Base-by-base conservation (phyloP, 2,113 vertebrate species). In the Erpornis zantholeuca region DNA sequence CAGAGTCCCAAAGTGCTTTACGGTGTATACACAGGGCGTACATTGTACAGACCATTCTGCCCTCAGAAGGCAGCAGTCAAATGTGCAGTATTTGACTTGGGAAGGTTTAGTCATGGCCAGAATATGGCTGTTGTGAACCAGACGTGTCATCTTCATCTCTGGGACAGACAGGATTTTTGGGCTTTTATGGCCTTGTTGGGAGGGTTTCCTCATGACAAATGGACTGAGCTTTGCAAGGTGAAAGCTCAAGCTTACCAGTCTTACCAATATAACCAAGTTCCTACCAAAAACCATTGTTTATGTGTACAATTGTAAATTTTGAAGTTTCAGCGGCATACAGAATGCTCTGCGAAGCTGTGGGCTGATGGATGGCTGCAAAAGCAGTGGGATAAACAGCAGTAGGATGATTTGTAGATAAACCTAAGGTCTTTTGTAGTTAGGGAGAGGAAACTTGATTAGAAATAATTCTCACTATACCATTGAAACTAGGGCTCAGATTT, bases 381-480 rank as follows among this genome's bases (percentile, higher is more conserved):
- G 29, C 49, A 53, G 28, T 59, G 36, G n/a, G 40, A 70, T 76
- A 47, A 88, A 42, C 38, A 54, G 31, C 36, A 68, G 18, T 11
- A 36, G 16, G 24, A 42, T 54, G n/a, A 38, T 92, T 89, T 92
- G 59, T 78, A 86, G 75, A 70, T 52, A 28, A 77, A 45, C 40
- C 28, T 70, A 83, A 45, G 18, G 16, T 49, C 61, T 88, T 88
- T 36, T 35, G 31, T 68, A 84, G 54, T 80, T 91, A 93, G 44
- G 73, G 56, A 65, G 66, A 69, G 54, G 90, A 97, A 97, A 92
- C 3, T 20, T 59, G 54, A 76, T 93, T 91, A 71, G 95, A 86
- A 96, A 77, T 92, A 94, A 90, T 95, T 60, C 69, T 82, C 38
- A 40, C 35, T 81, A 7, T 45, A 18, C 50, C 81, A 4, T 79